Conservation (phyloP, 2,888 invertebrate species). For the Nudaria mundana region DNA sequence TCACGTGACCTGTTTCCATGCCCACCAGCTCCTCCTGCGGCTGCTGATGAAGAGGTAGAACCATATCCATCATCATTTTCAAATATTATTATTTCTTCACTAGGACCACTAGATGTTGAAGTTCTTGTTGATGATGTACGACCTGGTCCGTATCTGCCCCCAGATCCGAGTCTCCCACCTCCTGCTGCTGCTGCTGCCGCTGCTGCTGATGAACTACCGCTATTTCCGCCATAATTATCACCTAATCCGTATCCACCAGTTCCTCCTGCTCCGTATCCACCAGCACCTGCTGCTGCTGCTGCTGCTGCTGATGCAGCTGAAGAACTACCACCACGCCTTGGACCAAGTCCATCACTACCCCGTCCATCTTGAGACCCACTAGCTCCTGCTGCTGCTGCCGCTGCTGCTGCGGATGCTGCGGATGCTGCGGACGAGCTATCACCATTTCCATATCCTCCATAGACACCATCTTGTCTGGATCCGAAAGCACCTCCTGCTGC, state of each 20-base stretch:
- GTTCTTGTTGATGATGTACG: not conserved
- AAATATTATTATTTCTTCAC: too few species aligned
- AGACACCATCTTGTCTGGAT: not conserved
- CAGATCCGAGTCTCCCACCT: not conserved
- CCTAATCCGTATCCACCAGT: not conserved
- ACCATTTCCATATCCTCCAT: not conserved
- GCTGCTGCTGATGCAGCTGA: not conserved
- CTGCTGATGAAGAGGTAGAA: too few species aligned
- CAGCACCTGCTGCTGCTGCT: slow-evolving; percentile 6
- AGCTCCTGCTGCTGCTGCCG: slow-evolving; percentile 1
- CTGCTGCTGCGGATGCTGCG: slow-evolving; percentile 8
- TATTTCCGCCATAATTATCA: not conserved
- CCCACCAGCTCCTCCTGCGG: not conserved
- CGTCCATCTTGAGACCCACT: not conserved
- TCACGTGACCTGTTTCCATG: not conserved
- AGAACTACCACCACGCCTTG: not conserved
- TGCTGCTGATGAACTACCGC: not conserved
- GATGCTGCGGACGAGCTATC: not conserved
- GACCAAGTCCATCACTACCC: not conserved
- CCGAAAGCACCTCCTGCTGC: slow-evolving; percentile 1
- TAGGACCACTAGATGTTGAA: not conserved
- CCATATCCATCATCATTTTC: not conserved
- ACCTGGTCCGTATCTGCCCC: too few species aligned
- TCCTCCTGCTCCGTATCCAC: not conserved
- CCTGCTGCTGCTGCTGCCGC: slow-evolving; percentile 1